Evolutionary conservation across 2,113 vertebrate species (phyloP), one percentile per base, ranked within the genome.

Genomic region (Gallinago media): DNA sequence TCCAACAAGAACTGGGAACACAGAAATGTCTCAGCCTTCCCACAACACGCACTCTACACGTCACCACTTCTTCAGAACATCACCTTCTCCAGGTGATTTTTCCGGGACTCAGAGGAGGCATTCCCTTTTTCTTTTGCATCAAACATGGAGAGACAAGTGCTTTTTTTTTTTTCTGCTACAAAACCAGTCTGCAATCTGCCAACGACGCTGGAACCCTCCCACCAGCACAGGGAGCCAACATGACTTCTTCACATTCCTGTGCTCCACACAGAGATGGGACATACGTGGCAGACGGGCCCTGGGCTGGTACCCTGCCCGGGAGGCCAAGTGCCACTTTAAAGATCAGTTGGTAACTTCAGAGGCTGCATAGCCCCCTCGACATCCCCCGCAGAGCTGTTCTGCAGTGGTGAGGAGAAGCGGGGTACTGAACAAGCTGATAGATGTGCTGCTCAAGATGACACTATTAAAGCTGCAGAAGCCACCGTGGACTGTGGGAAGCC

Each of bases 251-350:
- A 25, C 56, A 89, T 94, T 95, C 93, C 89, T 91, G 0, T 6
- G 36, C 84, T 85, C 85, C 70, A 65, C 70, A 23, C 31, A 25
- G 90, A 78, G 56, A 91, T 87, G 85, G 36, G 80, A 87, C 88
- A 87, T 94, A 96, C 94, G 94, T 94, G 96, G 96, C 95, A 94
- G 76, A 31, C 29, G 44, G 38, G 83, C 58, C 58, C 40, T 56
- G 66, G 22, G 52, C 72, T 94, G 67, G 25, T 94, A 52, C 18
- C 19, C 66, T 70, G 87, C 50, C 85, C 78, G 70, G 82, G 44
- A 88, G 52, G 27, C 3, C 2, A 72, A 56, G 68, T 86, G 72
- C 54, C 65, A 7, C 31, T 82, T 38, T 34, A 78, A 94, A 75
- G 29, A 72, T 42, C 7, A 7, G 23, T 31, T 0, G 0, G 44